phyloP scores from a whole-genome alignment of 2,888 invertebrate genomes.

The Calameuta idolon region DNA sequence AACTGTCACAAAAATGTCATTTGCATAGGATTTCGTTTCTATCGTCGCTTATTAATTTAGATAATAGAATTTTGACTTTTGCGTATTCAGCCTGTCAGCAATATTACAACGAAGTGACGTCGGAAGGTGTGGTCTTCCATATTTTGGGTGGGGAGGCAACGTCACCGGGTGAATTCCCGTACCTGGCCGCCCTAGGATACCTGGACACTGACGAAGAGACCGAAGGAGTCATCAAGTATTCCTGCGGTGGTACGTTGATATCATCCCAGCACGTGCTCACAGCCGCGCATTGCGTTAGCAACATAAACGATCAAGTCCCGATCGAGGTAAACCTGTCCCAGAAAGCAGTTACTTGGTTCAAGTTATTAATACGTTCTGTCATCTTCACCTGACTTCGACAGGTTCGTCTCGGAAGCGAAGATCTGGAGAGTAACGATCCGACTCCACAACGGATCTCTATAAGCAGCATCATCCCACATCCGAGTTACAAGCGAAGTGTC shows the following conservation, averaged over 20 bases:
- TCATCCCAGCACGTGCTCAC: conserved; percentile 51
- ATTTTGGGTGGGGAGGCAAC: conserved; percentile 47
- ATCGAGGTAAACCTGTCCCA: conserved; percentile 42
- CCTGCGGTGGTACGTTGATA: conserved; percentile 58
- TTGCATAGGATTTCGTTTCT: conserved; percentile 2
- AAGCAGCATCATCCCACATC: conserved; percentile 44
- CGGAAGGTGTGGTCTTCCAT: conserved; percentile 33
- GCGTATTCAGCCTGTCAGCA: conserved; percentile 48
- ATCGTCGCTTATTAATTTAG: background rate
- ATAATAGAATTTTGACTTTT: conserved; percentile 1
- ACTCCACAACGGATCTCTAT: conserved; percentile 46
- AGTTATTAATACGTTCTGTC: background rate
- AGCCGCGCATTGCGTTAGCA: conserved; percentile 60
- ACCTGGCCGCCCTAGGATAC: conserved; percentile 55
- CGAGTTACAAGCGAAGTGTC: conserved; percentile 45
- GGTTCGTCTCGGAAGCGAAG: conserved; percentile 53
- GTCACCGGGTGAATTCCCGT: conserved; percentile 36
- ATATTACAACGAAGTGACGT: conserved; percentile 45
- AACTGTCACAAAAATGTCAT: conserved; percentile 7
- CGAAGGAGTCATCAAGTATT: conserved; percentile 38
- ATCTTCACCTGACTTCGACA: conserved; percentile 24
- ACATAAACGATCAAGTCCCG: conserved; percentile 44
- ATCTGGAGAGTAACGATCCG: conserved; percentile 28
- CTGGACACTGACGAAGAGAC: conserved; percentile 22
- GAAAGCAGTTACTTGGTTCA: background rate